Conservation (phyloP, 1,140 invertebrate genomes). For the Drosophila malerkotliana region DNA sequence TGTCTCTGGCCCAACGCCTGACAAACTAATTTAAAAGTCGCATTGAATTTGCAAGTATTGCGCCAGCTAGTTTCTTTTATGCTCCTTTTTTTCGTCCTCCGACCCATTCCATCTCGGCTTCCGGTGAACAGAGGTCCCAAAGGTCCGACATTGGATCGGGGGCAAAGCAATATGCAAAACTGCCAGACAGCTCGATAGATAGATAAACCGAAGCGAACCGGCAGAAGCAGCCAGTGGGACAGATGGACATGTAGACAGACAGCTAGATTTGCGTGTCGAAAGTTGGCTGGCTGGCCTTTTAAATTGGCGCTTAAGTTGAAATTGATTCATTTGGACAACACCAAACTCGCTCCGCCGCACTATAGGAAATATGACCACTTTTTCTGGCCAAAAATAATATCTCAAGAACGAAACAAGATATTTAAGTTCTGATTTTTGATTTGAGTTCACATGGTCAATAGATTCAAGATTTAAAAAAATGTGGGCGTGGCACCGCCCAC, state of each 20-base stretch:
- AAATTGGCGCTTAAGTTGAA: slow-evolving; percentile 76
- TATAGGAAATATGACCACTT: too few relatives aligned
- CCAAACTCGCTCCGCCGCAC: slow-evolving; percentile 11
- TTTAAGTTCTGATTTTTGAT: too few relatives aligned
- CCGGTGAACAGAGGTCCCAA: background rate
- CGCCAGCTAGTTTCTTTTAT: slow-evolving; percentile 37
- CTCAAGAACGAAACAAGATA: too few relatives aligned
- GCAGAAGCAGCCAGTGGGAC: slow-evolving; percentile 24
- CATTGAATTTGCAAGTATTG: slow-evolving; percentile 66
- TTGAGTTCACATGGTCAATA: too few relatives aligned
- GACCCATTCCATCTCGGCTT: background rate
- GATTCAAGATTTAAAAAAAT: too few relatives aligned
- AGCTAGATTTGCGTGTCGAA: slow-evolving; percentile 61
- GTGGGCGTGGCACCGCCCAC: too few relatives aligned
- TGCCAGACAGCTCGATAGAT: slow-evolving; percentile 53
- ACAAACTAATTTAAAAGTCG: slow-evolving; percentile 77
- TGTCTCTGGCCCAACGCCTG: slow-evolving; percentile 20
- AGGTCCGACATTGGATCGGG: slow-evolving; percentile 26
- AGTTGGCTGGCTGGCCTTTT: slow-evolving; percentile 60
- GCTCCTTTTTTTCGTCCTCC: slow-evolving; percentile 11
- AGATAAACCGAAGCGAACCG: slow-evolving; percentile 28
- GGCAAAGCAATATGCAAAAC: slow-evolving; percentile 64
- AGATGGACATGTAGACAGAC: slow-evolving; percentile 28
- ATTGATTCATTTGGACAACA: slow-evolving; percentile 67
- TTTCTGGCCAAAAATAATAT: too few relatives aligned